Conservation (phyloP, 1,140 invertebrate species). For the Apis laboriosa region DNA sequence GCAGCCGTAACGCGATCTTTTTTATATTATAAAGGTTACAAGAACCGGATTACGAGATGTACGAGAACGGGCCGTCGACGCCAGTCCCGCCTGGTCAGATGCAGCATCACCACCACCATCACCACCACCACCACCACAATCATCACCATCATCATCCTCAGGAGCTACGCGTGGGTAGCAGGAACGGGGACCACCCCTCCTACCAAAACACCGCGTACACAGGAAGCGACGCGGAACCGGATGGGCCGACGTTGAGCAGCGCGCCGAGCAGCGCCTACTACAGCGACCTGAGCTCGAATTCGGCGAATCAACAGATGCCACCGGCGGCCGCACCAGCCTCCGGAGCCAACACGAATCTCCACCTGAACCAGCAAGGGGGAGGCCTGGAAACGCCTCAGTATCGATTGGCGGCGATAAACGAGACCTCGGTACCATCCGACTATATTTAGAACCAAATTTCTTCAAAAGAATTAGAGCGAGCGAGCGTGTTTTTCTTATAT, state of each 20-base stretch:
- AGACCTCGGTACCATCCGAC: slow-evolving; percentile 84
- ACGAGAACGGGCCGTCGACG: slow-evolving; percentile 78
- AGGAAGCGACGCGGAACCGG: slow-evolving; percentile 84
- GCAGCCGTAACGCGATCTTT: slow-evolving; percentile 20
- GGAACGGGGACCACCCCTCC: slow-evolving; percentile 82
- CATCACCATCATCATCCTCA: slow-evolving; percentile 70
- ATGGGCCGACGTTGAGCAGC: slow-evolving; percentile 83
- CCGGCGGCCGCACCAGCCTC: slow-evolving; percentile 26
- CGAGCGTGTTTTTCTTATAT: no score
- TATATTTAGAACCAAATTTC: slow-evolving; percentile 80
- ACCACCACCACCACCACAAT: slow-evolving; percentile 67
- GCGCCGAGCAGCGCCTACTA: slow-evolving; percentile 88
- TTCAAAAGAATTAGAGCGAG: no score
- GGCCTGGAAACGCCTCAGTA: slow-evolving; percentile 74
- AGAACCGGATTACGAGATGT: slow-evolving; percentile 80
- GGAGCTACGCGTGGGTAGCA: slow-evolving; percentile 73
- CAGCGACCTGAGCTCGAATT: slow-evolving; percentile 82
- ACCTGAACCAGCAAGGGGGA: slow-evolving; percentile 68
- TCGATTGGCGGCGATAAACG: slow-evolving; percentile 85
- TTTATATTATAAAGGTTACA: slow-evolving; percentile 68
- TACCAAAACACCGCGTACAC: slow-evolving; percentile 88
- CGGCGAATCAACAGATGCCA: slow-evolving; percentile 71
- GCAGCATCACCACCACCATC: slow-evolving; percentile 73
- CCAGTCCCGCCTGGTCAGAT: slow-evolving; percentile 71
- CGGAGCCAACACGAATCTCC: slow-evolving; percentile 53